Percentiles rank a stretch among this genome's conserved stretches.
phyloP scores from a whole-genome alignment of 2,797 vertebrate species.

The Gymnothorax reevesii region DNA sequence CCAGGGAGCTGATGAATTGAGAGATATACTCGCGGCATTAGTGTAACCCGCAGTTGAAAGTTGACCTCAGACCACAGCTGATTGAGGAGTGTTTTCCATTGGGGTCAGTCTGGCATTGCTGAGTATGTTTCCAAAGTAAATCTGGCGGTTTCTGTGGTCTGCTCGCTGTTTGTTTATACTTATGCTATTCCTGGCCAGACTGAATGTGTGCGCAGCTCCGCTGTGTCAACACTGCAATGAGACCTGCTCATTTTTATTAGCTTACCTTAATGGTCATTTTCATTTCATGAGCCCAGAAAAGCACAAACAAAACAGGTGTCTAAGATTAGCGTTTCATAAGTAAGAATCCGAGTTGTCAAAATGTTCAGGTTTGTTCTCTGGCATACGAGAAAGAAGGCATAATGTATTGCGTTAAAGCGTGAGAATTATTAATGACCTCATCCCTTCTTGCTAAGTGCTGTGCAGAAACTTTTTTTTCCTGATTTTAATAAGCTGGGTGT shows the following conservation, averaged over 20 bases:
- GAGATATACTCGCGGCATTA: background rate
- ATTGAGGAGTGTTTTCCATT: background rate
- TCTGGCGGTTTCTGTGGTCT: background rate
- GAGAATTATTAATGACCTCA: background rate
- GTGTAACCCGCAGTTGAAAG: background rate
- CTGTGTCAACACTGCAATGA: background rate
- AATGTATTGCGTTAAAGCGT: background rate
- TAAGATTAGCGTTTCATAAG: background rate
- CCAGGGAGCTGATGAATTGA: background rate
- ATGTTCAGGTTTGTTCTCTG: background rate
- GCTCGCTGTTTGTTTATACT: background rate
- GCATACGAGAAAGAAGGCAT: background rate
- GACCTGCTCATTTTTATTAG: background rate
- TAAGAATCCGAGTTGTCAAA: background rate
- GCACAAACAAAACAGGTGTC: background rate
- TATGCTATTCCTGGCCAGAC: background rate
- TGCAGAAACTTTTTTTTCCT: background rate
- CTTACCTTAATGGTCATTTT: background rate
- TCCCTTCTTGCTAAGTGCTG: background rate
- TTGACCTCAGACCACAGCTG: background rate
- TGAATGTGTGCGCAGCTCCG: background rate
- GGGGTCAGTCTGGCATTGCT: slow-evolving; percentile 2
- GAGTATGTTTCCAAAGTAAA: slow-evolving; percentile 12
- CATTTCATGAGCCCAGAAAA: background rate
- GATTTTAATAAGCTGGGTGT: background rate